Conservation (phyloP, 2,113 vertebrate genomes). For the Chrysemys picta region DNA sequence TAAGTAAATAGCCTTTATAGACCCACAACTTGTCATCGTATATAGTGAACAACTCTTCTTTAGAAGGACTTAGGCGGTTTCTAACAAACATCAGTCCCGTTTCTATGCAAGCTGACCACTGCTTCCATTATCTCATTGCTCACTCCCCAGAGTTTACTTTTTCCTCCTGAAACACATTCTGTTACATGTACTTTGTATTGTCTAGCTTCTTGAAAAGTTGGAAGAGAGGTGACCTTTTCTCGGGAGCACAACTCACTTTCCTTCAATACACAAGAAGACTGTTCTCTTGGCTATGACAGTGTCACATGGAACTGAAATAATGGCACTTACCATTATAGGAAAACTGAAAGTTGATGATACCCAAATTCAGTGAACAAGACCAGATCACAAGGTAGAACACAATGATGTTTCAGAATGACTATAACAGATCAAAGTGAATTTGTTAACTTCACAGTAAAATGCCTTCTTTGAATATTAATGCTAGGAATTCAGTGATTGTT, state of each 20-base stretch:
- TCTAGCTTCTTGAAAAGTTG: constrained; percentile 72
- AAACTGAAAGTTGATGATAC: background rate
- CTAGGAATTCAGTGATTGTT: background rate
- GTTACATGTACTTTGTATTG: background rate
- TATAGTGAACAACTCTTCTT: no score
- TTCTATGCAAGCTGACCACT: no score
- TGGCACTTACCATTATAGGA: background rate
- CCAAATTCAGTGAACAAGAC: background rate
- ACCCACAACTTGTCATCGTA: no score
- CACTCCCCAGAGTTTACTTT: background rate
- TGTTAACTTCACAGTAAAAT: background rate
- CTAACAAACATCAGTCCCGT: no score
- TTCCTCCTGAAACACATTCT: background rate
- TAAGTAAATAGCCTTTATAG: no score
- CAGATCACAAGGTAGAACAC: background rate
- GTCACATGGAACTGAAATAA: constrained; percentile 78
- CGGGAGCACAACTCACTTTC: constrained; percentile 72
- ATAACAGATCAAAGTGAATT: background rate
- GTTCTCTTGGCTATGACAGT: constrained; percentile 80
- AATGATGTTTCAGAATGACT: background rate
- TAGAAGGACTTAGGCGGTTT: no score
- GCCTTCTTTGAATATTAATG: no score
- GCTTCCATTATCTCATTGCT: background rate
- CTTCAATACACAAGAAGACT: constrained; percentile 78
- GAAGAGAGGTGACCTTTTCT: constrained; percentile 69